Conservation (phyloP, 2,113 vertebrate genomes). For the Eclectus roratus region DNA sequence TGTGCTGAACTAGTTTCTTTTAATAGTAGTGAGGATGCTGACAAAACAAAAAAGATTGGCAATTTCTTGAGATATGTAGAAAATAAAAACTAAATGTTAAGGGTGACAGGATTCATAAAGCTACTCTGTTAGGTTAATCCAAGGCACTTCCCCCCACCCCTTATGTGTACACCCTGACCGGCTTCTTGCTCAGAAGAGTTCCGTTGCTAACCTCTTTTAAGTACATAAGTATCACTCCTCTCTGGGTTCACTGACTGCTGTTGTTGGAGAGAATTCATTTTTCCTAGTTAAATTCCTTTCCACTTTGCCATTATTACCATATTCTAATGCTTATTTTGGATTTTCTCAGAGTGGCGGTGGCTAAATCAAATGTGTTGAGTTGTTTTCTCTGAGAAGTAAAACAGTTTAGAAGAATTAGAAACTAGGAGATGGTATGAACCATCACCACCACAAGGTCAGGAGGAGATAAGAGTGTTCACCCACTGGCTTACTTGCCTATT, state of each 20-base stretch:
- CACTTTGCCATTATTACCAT: not conserved
- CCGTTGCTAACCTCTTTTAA: not conserved
- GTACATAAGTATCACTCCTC: not conserved
- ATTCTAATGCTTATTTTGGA: not conserved
- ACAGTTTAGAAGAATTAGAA: not conserved
- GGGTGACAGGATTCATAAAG: not conserved
- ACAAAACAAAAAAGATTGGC: not conserved
- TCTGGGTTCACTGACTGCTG: not conserved
- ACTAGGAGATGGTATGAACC: not conserved
- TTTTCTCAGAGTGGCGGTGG: not conserved
- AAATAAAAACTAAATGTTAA: not conserved
- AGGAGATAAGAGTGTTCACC: not conserved
- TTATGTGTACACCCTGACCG: not conserved
- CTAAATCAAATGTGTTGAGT: not conserved
- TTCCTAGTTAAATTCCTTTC: not conserved
- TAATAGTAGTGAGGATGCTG: not conserved
- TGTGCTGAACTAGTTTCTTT: not conserved
- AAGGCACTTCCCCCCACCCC: fast-evolving
- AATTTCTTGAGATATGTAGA: not conserved
- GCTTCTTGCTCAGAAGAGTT: not conserved
- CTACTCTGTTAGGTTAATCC: not conserved
- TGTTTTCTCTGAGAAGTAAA: not conserved
- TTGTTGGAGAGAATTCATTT: not conserved
- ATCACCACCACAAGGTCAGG: not conserved
- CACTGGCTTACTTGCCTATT: slow-evolving; percentile 81